Percentiles rank a stretch among this genome's conserved stretches.
These are phyloP conservation scores for Caenorhabditis sp. DNA, from an alignment of 2,888 invertebrate genomes.

Conservation along the genomic window DNA sequence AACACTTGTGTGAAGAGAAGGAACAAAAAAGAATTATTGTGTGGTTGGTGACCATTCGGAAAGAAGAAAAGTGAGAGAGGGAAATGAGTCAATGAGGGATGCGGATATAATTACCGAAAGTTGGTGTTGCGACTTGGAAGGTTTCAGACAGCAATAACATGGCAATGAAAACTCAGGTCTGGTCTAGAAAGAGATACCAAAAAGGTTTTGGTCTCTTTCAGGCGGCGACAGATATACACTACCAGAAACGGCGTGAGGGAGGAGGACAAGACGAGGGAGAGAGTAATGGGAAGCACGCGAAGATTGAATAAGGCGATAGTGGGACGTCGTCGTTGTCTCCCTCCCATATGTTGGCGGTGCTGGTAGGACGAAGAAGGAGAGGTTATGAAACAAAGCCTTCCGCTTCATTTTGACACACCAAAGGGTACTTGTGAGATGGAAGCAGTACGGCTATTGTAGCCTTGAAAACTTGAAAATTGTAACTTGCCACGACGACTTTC, in stretches of 20 bases:
- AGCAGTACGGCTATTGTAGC: slow-evolving; percentile 35
- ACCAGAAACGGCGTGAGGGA: slow-evolving; percentile 13
- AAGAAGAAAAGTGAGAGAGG: slow-evolving; percentile 17
- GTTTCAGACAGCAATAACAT: slow-evolving; percentile 23
- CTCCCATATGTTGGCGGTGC: slow-evolving; percentile 49
- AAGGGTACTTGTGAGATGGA: slow-evolving; percentile 40
- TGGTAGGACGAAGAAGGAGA: slow-evolving; percentile 33
- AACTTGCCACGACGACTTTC: slow-evolving; percentile 1
- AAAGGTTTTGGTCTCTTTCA: neutral
- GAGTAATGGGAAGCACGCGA: slow-evolving; percentile 59
- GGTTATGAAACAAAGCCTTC: slow-evolving; percentile 63
- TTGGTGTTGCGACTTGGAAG: slow-evolving; percentile 20
- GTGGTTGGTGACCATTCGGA: neutral
- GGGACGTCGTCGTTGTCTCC: slow-evolving; percentile 37
- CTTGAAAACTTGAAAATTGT: slow-evolving; percentile 23
- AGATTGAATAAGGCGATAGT: slow-evolving; percentile 62
- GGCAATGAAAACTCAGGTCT: slow-evolving; percentile 9
- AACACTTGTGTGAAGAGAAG: neutral
- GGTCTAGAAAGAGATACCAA: neutral
- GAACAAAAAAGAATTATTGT: slow-evolving; percentile 5
- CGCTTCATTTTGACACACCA: slow-evolving; percentile 59
- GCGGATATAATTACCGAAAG: slow-evolving; percentile 60
- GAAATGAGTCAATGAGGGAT: slow-evolving; percentile 48
- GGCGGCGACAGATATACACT: slow-evolving; percentile 36
- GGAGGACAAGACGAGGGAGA: slow-evolving; percentile 49